These are phyloP conservation scores for Andricus curvator DNA, from an alignment of 2,888 invertebrate genomes.

Conservation along the genomic window DNA sequence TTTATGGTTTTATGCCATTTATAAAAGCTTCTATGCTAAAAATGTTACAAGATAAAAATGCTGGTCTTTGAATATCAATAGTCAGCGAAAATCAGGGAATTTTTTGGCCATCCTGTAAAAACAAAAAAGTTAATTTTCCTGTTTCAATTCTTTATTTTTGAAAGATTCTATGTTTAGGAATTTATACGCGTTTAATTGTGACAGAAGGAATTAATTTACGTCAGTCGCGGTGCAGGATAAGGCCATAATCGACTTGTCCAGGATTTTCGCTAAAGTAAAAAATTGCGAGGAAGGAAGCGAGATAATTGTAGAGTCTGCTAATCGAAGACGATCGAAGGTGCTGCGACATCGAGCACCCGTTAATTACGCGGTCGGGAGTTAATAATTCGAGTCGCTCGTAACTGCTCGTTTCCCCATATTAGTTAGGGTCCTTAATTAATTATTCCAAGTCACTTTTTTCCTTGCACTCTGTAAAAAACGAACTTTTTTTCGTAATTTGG, in stretches of 20 bases:
- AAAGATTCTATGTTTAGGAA: neutral
- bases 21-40: no score
- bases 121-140: no score
- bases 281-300: constrained; percentile 39
- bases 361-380: constrained; percentile 70
- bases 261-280: constrained; percentile 50
- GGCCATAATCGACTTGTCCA: constrained; percentile 48
- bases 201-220: neutral
- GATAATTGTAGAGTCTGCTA: constrained; percentile 58
- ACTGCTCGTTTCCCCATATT: constrained; percentile 64
- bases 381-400: constrained; percentile 71
- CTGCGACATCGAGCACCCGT: constrained; percentile 61
- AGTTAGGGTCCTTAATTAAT: constrained; percentile 68
- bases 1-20: no score
- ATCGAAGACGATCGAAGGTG: constrained; percentile 63
- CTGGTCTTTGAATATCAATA: no score
- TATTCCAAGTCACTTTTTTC: constrained; percentile 55
- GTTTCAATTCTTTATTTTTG: neutral
- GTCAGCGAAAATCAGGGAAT: no score
- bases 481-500: neutral
- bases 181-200: neutral
- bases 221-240: constrained; percentile 23
- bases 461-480: neutral
- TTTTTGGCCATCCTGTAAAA: no score
- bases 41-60: no score